A percentile compares a stretch with the other conserved stretches of the same genome.
Conservation (phyloP, 2,113 vertebrate genomes). For the Eidolon helvum region DNA sequence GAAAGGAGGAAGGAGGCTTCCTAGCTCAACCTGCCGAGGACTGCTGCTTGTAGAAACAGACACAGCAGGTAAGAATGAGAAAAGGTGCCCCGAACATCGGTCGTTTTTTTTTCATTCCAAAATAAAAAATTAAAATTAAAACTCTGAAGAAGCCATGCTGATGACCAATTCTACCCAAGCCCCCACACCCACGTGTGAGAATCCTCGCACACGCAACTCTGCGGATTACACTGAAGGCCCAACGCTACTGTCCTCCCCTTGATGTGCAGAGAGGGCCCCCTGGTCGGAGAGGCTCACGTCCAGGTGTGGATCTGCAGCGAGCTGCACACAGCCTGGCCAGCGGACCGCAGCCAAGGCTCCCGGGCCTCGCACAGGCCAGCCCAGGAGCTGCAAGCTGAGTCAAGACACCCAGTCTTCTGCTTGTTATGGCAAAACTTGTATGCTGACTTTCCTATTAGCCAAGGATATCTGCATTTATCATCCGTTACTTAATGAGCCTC, state of each 20-base stretch:
- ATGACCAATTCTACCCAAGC: neutral
- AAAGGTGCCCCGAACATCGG: neutral
- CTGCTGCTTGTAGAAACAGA: neutral
- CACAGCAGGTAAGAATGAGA: neutral
- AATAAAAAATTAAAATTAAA: neutral
- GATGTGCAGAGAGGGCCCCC: accelerated
- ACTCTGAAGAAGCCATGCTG: accelerated
- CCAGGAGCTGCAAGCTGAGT: neutral
- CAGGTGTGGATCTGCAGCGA: neutral
- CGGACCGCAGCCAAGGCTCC: neutral
- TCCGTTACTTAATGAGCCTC: slow-evolving; percentile 42
- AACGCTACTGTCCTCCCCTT: accelerated
- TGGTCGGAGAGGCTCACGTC: neutral
- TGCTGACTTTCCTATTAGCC: neutral
- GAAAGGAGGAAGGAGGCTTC: neutral
- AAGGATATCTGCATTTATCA: slow-evolving; percentile 39
- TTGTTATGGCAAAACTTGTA: neutral
- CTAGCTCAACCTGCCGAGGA: neutral
- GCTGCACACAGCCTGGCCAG: neutral
- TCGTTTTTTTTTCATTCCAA: neutral
- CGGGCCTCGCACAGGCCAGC: neutral
- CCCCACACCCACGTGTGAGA: neutral
- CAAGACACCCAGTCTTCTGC: neutral
- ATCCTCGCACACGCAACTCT: neutral
- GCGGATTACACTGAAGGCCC: neutral